phyloP scores from a whole-genome alignment of 2,888 invertebrate genomes.

The Drosophila siamana region DNA sequence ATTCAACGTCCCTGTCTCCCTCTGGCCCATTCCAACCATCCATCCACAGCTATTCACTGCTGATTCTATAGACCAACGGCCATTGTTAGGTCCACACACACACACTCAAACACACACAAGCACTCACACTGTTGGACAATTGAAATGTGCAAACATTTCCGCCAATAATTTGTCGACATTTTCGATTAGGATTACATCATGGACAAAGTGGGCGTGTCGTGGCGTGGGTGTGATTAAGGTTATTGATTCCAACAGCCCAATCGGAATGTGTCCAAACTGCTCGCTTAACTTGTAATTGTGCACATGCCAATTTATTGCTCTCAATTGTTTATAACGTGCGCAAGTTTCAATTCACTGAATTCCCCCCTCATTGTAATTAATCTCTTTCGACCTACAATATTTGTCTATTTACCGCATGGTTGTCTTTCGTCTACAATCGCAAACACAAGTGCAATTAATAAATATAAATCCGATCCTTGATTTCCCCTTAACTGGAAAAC shows the following conservation, averaged over 20 bases:
- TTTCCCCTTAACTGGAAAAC: background rate
- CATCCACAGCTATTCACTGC: slow-evolving; percentile 3
- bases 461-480: background rate
- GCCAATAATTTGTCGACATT: slow-evolving; percentile 59
- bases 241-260: slow-evolving; percentile 39
- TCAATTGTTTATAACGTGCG: background rate
- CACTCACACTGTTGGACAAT: slow-evolving; percentile 14
- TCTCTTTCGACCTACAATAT: background rate
- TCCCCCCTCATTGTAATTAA: slow-evolving; percentile 4
- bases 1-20: background rate
- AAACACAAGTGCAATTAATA: background rate
- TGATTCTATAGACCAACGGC: slow-evolving; percentile 33
- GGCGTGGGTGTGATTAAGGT: slow-evolving; percentile 19
- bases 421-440: background rate
- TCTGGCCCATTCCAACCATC: background rate
- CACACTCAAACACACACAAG: slow-evolving; percentile 9
- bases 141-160: slow-evolving; percentile 65
- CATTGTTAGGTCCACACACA: slow-evolving; percentile 31
- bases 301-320: background rate
- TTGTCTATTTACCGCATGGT: background rate
- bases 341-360: background rate
- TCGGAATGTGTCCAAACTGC: slow-evolving; percentile 11
- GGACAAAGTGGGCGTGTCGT: slow-evolving; percentile 9
- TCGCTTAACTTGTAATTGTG: slow-evolving; percentile 9
- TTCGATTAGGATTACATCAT: slow-evolving; percentile 55